Evolutionary conservation across 2,888 invertebrate genomes (phyloP), one percentile per base, ranked within the genome.

Genomic region (Pollenia labialis): DNA sequence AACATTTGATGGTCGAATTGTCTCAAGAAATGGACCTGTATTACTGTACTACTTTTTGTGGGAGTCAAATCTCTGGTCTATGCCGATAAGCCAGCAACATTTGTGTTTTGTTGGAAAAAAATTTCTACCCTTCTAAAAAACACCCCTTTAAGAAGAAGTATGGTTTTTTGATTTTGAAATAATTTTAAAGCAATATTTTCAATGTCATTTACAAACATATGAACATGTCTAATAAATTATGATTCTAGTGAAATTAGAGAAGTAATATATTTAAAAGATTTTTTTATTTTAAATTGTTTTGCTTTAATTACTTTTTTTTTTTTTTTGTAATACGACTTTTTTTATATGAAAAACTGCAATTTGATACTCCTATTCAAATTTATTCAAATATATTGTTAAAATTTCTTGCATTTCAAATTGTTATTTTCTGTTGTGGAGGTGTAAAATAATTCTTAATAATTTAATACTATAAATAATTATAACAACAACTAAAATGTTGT

Each of bases 391-490:
- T 14, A 66, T 48, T 71, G 8, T 52, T 80, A 16, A 2, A 44
- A 11, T 3, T 48, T 12, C n/a, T 50, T 42, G 46, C 23, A 56
- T 72, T 58, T 58, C 32, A 48, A 44, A 72, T 23, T n/a, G 32
- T 7, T 74, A 14, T 74, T 71, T 77, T 12, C 48, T 83, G 52
- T 50, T 66, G 44, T 81, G 48, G 72, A 77, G 71, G 69, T 83
- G 82, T 76, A 71, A 76, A 77, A 48, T 64, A 83, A 83, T 77
- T 23, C 77, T 66, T 58, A 58, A 77, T 58, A 83, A 71, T 71
- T 71, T 77, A 64, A 77, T 76, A 82, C 52, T 40, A 52, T 64
- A 56, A 42, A 40, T 56, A 72, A 72, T 48, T 68, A 50, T 48
- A 68, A 48, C 46, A 64, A 56, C 18, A 44, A 50, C 52, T 14